Base-by-base conservation (phyloP, 1,140 invertebrate genomes). In the Brevipalpus yothersi region DNA sequence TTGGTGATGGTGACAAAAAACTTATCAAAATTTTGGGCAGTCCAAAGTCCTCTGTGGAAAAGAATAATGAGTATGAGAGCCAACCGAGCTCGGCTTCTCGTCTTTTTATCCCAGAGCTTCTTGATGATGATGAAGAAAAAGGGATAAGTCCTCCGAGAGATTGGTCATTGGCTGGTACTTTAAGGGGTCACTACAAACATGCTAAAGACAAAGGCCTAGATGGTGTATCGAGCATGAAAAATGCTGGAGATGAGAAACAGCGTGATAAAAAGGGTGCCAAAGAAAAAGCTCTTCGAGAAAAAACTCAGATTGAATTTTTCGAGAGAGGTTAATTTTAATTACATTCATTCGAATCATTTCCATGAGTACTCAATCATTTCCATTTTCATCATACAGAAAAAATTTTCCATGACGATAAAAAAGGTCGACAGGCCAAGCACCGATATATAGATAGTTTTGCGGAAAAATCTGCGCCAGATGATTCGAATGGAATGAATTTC, bases 271-370 rank as follows among this genome's bases (percentile, higher is more conserved):
- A 58, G 41, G 58, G 58, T 8, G 39, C 47, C 51, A 62, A 61
- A 39, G 61, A 62, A 39, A 62, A 59, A 49, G 58, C 51, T 56
- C 54, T 62, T 4, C 63, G 61, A 40, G 61, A 62, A 19, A 51
- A 47, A 19, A 62, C 61, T n/a, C 41, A 60, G 23, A 62, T 62
- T 56, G 61, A 62, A 47, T 62, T 59, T 42, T 62, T 62, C 41
- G 61, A 62, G 31, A 12, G 61, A 56, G 60, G 60, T 61, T 17
- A 21, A n/a, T 11, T 53, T 58, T 4, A n/a, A 7, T 2, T 31
- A 39, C 8, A 4, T 2, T 56, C 3, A 23, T 13, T n/a, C 17
- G 23, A n/a, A 39, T 23, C 10, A 39, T 9, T 21, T n/a, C 5
- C 31, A 51, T 17, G 21, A 51, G 4, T 13, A 1, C 10, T 9